A percentile compares a stretch with the other conserved stretches of the same genome.
phyloP scores from a whole-genome alignment of 2,888 invertebrate genomes.

The Candidula unifasciata region DNA sequence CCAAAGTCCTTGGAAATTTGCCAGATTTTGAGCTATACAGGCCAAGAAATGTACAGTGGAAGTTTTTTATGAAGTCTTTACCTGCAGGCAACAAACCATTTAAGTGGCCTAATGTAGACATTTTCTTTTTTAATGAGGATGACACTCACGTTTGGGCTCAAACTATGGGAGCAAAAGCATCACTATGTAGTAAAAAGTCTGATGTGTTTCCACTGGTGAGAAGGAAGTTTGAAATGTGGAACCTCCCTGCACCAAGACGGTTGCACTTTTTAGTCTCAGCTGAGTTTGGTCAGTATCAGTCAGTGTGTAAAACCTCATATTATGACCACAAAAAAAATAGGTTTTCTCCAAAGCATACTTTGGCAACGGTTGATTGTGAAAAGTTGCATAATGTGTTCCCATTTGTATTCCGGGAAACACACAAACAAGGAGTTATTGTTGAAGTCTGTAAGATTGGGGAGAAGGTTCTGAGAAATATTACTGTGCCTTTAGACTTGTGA shows the following conservation, averaged over 20 bases:
- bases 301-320: slow-evolving; percentile 50
- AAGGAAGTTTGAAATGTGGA: slow-evolving; percentile 56
- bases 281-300: slow-evolving; percentile 42
- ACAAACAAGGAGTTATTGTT: not conserved
- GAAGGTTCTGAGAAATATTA: not conserved
- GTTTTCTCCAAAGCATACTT: slow-evolving; percentile 21
- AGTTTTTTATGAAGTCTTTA: slow-evolving; percentile 59
- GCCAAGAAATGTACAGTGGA: slow-evolving; percentile 59
- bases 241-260: slow-evolving; percentile 52
- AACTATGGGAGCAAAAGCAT: slow-evolving; percentile 53
- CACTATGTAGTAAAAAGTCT: slow-evolving; percentile 43
- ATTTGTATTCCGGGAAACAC: slow-evolving; percentile 63
- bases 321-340: slow-evolving; percentile 56
- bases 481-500: not conserved
- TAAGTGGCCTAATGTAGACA: slow-evolving; percentile 68
- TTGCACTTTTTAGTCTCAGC: slow-evolving; percentile 39
- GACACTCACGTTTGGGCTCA: slow-evolving; percentile 61
- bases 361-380: slow-evolving; percentile 51
- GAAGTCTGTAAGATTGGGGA: slow-evolving; percentile 27
- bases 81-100: slow-evolving; percentile 57
- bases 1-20: slow-evolving; percentile 54
- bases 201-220: slow-evolving; percentile 55
- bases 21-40: slow-evolving; percentile 58
- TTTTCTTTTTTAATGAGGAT: slow-evolving; percentile 66
- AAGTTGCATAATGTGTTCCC: slow-evolving; percentile 55